Percentiles rank a stretch among this genome's conserved stretches.
Evolutionary conservation across 2,113 vertebrate genomes (phyloP).

Genomic region (Scophthalmus maximus): DNA sequence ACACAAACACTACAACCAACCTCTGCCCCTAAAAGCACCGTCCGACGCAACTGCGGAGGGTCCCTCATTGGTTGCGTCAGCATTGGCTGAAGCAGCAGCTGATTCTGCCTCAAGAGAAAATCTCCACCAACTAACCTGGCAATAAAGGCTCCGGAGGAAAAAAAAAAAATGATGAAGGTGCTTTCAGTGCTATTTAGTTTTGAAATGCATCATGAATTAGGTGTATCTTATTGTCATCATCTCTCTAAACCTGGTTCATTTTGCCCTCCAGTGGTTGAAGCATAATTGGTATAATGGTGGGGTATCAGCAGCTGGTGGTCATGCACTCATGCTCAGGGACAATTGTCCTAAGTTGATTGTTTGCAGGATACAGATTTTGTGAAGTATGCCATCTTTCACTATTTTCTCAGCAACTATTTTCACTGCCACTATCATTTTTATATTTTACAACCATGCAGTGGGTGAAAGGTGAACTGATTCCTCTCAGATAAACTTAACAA

Average conservation of each 20-base stretch:
- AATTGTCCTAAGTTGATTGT: constrained; percentile 28
- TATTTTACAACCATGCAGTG: not conserved
- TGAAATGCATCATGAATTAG: constrained; percentile 33
- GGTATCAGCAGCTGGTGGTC: constrained; percentile 45
- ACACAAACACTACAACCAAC: constrained; percentile 8
- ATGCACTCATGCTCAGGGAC: constrained; percentile 32
- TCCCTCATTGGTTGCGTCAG: constrained; percentile 5
- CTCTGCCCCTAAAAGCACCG: constrained; percentile 1
- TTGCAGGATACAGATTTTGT: not conserved
- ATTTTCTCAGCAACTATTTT: not conserved
- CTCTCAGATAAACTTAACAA: too few relatives aligned
- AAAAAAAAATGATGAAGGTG: constrained; percentile 14
- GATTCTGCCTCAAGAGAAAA: constrained; percentile 6
- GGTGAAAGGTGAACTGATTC: not conserved
- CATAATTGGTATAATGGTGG: constrained; percentile 30
- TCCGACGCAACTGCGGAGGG: constrained; percentile 8
- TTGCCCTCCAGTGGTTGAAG: constrained; percentile 48
- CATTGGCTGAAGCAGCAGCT: not conserved
- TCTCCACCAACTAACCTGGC: not conserved
- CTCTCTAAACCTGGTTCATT: constrained; percentile 44
- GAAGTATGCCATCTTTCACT: not conserved
- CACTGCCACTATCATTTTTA: not conserved
- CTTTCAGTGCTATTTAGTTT: constrained; percentile 30
- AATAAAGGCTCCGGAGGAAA: constrained; percentile 11
- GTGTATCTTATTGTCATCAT: constrained; percentile 30